Conservation (phyloP, 2,113 vertebrate species). For the Sylvietta virens region DNA sequence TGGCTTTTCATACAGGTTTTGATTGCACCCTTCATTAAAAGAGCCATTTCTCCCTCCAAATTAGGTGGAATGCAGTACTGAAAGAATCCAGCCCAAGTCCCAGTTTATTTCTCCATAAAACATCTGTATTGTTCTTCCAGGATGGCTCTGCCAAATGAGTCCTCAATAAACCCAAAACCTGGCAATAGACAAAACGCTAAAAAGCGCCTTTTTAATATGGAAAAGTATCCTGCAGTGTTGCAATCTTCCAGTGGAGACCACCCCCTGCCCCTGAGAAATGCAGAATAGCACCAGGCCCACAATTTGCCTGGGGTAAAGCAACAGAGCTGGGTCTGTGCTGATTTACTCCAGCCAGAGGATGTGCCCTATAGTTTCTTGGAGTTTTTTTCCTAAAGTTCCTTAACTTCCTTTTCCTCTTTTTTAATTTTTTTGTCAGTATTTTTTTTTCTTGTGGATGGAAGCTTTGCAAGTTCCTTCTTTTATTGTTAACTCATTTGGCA, state of each 20-base stretch:
- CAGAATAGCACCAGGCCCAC: slow-evolving; percentile 47
- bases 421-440: background rate
- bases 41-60: slow-evolving; percentile 42
- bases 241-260: slow-evolving; percentile 62
- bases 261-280: slow-evolving; percentile 62
- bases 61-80: slow-evolving; percentile 61
- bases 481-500: slow-evolving; percentile 68
- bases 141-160: slow-evolving; percentile 68
- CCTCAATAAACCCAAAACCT: slow-evolving; percentile 66
- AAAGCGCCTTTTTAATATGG: slow-evolving; percentile 70
- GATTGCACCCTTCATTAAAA: slow-evolving; percentile 62
- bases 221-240: slow-evolving; percentile 69
- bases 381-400: background rate
- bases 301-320: slow-evolving; percentile 50
- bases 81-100: slow-evolving; percentile 55
- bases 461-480: slow-evolving; percentile 55
- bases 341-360: slow-evolving; percentile 43
- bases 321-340: slow-evolving; percentile 3
- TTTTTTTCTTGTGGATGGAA: slow-evolving; percentile 1
- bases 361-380: background rate
- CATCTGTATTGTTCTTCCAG: slow-evolving; percentile 69
- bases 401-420: background rate
- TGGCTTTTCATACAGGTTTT: slow-evolving; percentile 47
- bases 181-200: slow-evolving; percentile 62
- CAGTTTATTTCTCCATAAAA: slow-evolving; percentile 68